Conservation (phyloP, 1,140 invertebrate genomes). For the Drosophila arawakana region DNA sequence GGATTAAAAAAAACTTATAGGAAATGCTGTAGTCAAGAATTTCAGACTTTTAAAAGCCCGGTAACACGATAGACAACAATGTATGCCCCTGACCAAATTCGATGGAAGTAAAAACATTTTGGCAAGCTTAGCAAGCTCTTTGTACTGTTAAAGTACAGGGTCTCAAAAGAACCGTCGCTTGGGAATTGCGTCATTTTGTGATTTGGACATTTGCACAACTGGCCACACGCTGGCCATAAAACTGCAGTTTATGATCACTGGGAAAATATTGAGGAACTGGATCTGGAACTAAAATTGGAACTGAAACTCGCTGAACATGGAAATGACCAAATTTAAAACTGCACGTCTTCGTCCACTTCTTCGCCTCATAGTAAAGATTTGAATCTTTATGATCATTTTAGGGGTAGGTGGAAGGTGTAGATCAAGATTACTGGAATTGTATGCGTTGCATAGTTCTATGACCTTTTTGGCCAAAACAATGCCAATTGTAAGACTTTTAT, state of each 20-base stretch:
- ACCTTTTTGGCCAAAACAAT: slow-evolving; percentile 41
- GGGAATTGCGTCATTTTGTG: slow-evolving; percentile 67
- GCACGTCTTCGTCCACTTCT: slow-evolving; percentile 32
- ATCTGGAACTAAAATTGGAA: slow-evolving; percentile 47
- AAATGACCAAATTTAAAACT: slow-evolving; percentile 44
- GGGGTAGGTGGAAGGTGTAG: slow-evolving; percentile 6
- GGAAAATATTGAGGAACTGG: slow-evolving; percentile 50
- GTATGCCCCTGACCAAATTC: slow-evolving; percentile 43
- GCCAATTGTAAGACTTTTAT: slow-evolving; percentile 27
- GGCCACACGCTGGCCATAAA: slow-evolving; percentile 62
- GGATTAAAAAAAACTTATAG: slow-evolving; percentile 42
- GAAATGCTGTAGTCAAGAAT: too few species aligned
- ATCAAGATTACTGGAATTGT: not conserved
- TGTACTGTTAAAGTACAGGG: too few species aligned
- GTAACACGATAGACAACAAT: too few species aligned
- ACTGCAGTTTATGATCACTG: slow-evolving; percentile 59
- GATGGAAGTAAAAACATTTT: too few species aligned
- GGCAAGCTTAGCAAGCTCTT: not conserved
- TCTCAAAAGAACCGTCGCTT: not conserved
- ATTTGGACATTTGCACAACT: slow-evolving; percentile 41
- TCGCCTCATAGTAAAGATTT: slow-evolving; percentile 35
- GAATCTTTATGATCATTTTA: slow-evolving; percentile 35
- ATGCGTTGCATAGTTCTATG: slow-evolving; percentile 38
- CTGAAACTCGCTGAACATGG: slow-evolving; percentile 37
- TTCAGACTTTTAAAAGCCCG: too few species aligned